phyloP scores from a whole-genome alignment of 1,140 invertebrate genomes.

The Ylistrum balloti region DNA sequence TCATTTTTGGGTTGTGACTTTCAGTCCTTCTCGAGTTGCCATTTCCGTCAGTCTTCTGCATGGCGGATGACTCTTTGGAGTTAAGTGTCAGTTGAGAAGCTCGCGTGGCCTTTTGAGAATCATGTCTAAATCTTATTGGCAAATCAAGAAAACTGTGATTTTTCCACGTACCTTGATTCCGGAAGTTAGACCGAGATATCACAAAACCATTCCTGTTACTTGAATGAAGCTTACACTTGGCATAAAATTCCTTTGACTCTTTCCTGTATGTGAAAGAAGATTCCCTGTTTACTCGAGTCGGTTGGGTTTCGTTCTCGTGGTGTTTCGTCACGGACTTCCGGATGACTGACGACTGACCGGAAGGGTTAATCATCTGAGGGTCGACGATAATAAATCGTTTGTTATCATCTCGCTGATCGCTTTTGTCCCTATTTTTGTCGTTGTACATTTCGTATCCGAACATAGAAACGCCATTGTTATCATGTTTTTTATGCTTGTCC shows the following conservation, averaged over 20 bases:
- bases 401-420: neutral
- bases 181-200: slow-evolving; percentile 49
- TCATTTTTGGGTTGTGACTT: neutral
- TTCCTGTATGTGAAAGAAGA: slow-evolving; percentile 37
- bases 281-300: neutral
- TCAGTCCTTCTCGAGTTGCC: neutral
- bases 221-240: slow-evolving; percentile 53
- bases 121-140: slow-evolving; percentile 43
- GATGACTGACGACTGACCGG: slow-evolving; percentile 19
- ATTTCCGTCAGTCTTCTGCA: neutral
- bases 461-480: neutral
- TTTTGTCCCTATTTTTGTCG: slow-evolving; percentile 17
- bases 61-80: neutral
- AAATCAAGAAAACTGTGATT: slow-evolving; percentile 48
- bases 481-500: neutral
- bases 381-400: slow-evolving; percentile 48
- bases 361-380: slow-evolving; percentile 48
- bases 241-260: slow-evolving; percentile 42
- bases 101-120: neutral
- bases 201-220: slow-evolving; percentile 54
- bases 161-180: slow-evolving; percentile 46
- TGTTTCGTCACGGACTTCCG: slow-evolving; percentile 45
- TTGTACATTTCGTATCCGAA: slow-evolving; percentile 10
- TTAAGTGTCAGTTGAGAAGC: neutral
- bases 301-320: neutral